Conservation (phyloP, 2,888 invertebrate species). For the Tillus elongatus region DNA sequence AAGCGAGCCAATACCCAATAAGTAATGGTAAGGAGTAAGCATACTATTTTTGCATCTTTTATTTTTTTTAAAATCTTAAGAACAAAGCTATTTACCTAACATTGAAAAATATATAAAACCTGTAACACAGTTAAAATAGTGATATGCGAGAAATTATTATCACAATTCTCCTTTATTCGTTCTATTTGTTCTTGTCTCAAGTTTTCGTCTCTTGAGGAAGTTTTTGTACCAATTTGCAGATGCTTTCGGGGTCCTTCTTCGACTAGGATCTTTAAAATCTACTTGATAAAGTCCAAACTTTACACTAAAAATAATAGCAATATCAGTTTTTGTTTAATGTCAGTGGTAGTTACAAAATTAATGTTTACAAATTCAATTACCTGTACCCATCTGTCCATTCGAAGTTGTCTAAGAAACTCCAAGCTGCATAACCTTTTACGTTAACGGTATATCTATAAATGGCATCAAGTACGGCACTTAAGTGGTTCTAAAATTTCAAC, state of each 20-base stretch:
- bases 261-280: conserved; percentile 49
- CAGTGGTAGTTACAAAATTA: no score
- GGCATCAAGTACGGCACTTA: conserved; percentile 16
- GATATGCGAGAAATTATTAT: no score
- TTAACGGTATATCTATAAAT: conserved; percentile 23
- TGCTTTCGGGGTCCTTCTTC: conserved; percentile 52
- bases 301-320: background rate
- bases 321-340: background rate
- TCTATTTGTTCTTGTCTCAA: no score
- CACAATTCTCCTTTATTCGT: no score
- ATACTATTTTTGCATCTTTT: no score
- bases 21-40: no score
- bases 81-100: no score
- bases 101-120: no score
- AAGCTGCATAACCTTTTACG: conserved; percentile 28
- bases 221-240: conserved; percentile 49
- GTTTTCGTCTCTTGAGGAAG: conserved; percentile 38
- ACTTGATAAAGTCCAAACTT: conserved; percentile 59
- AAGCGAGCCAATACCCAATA: no score
- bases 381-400: conserved; percentile 31
- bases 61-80: no score
- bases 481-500: conserved; percentile 7
- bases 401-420: conserved; percentile 34
- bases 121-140: no score
- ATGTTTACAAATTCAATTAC: no score